phyloP scores from a whole-genome alignment of 2,888 invertebrate genomes.

The Cheiracanthium punctorium region DNA sequence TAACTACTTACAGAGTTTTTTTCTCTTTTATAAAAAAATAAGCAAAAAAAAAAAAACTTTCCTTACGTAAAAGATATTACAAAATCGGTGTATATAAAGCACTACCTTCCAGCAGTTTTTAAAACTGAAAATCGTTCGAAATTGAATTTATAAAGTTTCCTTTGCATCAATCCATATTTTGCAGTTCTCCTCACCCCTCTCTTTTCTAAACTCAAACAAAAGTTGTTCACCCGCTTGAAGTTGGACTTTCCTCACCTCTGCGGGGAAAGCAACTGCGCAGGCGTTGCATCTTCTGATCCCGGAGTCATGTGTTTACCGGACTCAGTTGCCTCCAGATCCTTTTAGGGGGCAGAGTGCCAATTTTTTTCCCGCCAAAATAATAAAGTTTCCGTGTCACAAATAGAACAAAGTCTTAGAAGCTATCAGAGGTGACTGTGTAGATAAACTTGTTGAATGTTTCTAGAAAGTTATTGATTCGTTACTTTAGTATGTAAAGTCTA shows the following conservation, averaged over 20 bases:
- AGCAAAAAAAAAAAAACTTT: too few species aligned
- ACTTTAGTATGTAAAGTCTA: too few species aligned
- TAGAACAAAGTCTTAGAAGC: not conserved
- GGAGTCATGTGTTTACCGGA: constrained; percentile 31
- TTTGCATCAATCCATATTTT: too few species aligned
- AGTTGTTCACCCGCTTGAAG: constrained; percentile 48
- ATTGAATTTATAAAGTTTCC: too few species aligned
- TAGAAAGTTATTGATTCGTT: too few species aligned
- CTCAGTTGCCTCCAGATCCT: constrained; percentile 33
- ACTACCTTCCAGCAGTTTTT: too few species aligned
- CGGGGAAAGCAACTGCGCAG: constrained; percentile 38
- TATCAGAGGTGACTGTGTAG: constrained; percentile 39
- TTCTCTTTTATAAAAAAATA: too few species aligned
- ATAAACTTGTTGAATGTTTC: constrained; percentile 40
- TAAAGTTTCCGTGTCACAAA: not conserved
- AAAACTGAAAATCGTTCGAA: too few species aligned
- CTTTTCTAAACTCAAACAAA: constrained; percentile 48
- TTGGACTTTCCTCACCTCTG: constrained; percentile 57
- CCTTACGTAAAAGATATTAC: too few species aligned
- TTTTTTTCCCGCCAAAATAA: constrained; percentile 31
- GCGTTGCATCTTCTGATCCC: constrained; percentile 24
- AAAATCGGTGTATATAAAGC: too few species aligned
- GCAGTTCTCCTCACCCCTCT: too few species aligned
- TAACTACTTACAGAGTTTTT: too few species aligned
- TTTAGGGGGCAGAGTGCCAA: constrained; percentile 52